Base-by-base conservation (phyloP, 2,888 invertebrate species). In the Epirrhoe tristata region DNA sequence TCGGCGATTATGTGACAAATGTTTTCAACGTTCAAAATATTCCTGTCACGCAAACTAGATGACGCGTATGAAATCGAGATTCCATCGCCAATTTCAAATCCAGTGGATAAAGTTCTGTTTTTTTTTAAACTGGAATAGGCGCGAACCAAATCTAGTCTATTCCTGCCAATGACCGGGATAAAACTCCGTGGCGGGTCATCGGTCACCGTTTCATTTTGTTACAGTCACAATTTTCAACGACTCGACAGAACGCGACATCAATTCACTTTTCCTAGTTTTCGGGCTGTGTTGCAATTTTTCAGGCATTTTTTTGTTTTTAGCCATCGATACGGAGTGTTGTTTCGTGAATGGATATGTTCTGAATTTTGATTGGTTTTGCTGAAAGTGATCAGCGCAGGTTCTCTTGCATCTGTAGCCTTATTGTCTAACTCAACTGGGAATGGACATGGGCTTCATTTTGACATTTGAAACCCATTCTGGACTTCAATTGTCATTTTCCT, bases 281-380 rank as follows among this genome's bases (percentile, higher is more conserved):
- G 72, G 56, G 62, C 76, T 74, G 72, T 74, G 74, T 77, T 74
- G 80, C 79, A 74, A 80, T 80, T 79, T 79, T 80, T 77, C 76
- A 72, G 73, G 67, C 67, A 67, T 73, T 78, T 79, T n/a, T 77
- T 79, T 74, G 74, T 74, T 69, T 75, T 73, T 70, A 70, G 66
- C 64, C 60, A 73, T 65, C 67, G 71, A 75, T 71, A 70, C 61
- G 65, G 59, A 70, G 63, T 65, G 57, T 67, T 66, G 66, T 65
- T 60, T 36, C 48, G 62, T 36, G 65, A 57, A 68, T 68, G 36
- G 43, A 7, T 59, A 51, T 62, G 66, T 17, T 63, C 51, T 5
- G 67, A 71, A 67, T 66, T 71, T 61, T 65, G 67, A 72, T 72
- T 71, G 72, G 66, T 63, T 71, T 67, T 58, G 59, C 52, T 58